Evolutionary conservation across 2,113 vertebrate genomes (phyloP).

Genomic region (Electrona antarctica): DNA sequence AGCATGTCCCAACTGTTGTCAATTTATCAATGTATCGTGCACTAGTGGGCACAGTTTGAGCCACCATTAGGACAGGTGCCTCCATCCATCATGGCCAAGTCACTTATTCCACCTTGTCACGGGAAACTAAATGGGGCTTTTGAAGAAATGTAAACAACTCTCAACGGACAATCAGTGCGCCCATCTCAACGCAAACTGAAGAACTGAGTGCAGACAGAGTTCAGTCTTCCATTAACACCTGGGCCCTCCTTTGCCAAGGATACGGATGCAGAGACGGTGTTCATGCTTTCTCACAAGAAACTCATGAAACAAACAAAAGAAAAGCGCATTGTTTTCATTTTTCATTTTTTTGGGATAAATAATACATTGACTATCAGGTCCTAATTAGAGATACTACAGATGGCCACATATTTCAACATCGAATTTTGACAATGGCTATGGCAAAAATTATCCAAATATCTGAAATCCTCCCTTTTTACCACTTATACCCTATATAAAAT

Average conservation of each 20-base stretch:
- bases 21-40: slow-evolving; percentile 99
- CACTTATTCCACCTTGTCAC: slow-evolving; percentile 99
- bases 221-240: slow-evolving; percentile 77
- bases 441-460: no score
- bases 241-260: slow-evolving; percentile 21
- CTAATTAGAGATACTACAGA: no score
- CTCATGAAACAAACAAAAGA: no score
- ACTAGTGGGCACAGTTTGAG: slow-evolving; percentile 99
- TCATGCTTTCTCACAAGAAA: slow-evolving; percentile 48
- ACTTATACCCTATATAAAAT: no score
- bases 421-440: no score
- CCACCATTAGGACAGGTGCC: slow-evolving; percentile 99
- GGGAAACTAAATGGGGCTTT: slow-evolving; percentile 97
- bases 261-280: neutral
- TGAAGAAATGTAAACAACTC: slow-evolving; percentile 99
- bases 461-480: no score
- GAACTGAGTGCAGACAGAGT: slow-evolving; percentile 79
- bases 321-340: no score
- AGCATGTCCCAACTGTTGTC: slow-evolving; percentile 99
- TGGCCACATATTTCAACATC: no score
- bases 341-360: no score
- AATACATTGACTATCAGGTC: no score
- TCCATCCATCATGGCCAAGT: slow-evolving; percentile 98
- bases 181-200: slow-evolving; percentile 85
- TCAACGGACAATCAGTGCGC: slow-evolving; percentile 94